Evolutionary conservation across 2,888 invertebrate species (phyloP).

Genomic region (Lasioglossum vierecki): DNA sequence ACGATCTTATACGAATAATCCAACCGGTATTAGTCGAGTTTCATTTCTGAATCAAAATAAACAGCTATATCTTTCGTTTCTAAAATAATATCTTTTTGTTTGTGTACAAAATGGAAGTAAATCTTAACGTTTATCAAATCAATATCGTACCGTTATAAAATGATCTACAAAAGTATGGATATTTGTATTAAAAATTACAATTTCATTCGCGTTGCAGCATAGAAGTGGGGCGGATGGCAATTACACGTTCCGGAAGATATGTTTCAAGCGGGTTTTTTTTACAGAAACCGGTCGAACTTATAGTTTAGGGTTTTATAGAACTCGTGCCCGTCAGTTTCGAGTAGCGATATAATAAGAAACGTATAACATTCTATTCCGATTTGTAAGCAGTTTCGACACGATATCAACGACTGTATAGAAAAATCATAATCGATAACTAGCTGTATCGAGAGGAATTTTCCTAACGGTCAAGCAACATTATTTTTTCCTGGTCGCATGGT

Average conservation of each 20-base stretch:
- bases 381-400: constrained; percentile 7
- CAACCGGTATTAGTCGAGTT: not conserved
- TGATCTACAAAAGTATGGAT: not conserved
- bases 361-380: not conserved
- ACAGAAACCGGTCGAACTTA: not conserved
- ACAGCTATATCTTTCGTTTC: not conserved
- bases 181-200: not conserved
- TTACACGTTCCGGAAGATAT: not conserved
- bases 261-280: not conserved
- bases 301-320: not conserved
- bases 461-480: not conserved
- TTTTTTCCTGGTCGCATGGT: not conserved
- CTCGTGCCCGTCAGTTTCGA: not conserved
- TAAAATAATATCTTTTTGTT: not conserved
- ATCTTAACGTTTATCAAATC: not conserved
- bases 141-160: too few species aligned
- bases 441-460: constrained; percentile 12
- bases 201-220: not conserved
- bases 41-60: not conserved
- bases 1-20: not conserved
- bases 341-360: not conserved
- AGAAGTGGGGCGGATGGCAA: not conserved
- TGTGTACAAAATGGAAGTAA: too few species aligned
- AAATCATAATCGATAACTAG: constrained; percentile 15
- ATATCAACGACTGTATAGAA: not conserved